Conservation (phyloP, 1,140 invertebrate species). For the Spodoptera frugiperda region DNA sequence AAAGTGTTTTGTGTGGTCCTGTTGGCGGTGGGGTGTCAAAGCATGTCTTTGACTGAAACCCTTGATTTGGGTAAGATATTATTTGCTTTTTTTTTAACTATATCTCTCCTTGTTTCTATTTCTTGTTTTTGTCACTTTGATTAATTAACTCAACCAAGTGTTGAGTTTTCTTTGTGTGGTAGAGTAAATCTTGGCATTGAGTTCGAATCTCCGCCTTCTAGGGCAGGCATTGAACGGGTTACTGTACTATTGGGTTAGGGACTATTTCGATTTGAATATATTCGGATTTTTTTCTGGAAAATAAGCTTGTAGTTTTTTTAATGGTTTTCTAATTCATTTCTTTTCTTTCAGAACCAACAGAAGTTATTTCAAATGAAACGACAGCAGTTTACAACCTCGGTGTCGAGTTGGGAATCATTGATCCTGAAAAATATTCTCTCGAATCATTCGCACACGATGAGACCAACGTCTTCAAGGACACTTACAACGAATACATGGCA, state of each 20-base stretch:
- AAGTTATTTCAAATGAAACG: conserved; percentile 26
- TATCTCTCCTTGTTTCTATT: too few species aligned
- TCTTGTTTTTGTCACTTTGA: too few species aligned
- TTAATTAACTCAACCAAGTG: too few species aligned
- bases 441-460: conserved; percentile 65
- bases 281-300: too few species aligned
- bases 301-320: too few species aligned
- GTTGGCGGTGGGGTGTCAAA: neutral
- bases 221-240: too few species aligned
- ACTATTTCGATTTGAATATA: too few species aligned
- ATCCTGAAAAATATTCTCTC: conserved; percentile 71
- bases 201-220: too few species aligned
- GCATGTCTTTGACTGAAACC: neutral
- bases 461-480: conserved; percentile 62
- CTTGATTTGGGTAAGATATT: neutral
- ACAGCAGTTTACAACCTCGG: conserved; percentile 59
- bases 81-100: neutral
- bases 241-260: too few species aligned
- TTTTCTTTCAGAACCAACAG: conserved; percentile 18
- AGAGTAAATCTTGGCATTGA: too few species aligned
- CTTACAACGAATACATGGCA: conserved; percentile 61
- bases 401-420: conserved; percentile 72
- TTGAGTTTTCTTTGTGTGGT: too few species aligned
- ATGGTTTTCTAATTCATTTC: too few species aligned
- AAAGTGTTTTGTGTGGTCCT: neutral